A percentile compares a stretch with the other conserved stretches of the same genome.
Conservation (phyloP, 2,113 vertebrate genomes). For the Gallinago media region DNA sequence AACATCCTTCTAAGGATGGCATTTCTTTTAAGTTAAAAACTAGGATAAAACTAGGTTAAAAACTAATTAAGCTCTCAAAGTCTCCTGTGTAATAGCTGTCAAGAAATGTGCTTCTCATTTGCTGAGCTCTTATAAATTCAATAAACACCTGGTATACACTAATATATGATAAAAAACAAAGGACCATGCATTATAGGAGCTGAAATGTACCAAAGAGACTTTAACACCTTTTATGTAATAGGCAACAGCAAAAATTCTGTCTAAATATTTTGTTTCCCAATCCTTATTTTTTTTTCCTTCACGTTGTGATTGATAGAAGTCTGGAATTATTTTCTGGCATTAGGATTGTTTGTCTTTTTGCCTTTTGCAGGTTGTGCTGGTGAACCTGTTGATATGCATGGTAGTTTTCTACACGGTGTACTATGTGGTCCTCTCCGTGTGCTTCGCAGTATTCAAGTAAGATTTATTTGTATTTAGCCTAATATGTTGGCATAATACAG, state of each 20-base stretch:
- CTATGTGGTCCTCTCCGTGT: constrained; percentile 82
- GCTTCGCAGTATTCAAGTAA: constrained; percentile 83
- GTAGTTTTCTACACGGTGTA: constrained; percentile 85
- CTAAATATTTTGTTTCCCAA: not conserved
- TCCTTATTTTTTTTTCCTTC: not conserved
- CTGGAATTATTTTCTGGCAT: not conserved
- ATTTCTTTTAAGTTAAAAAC: not conserved
- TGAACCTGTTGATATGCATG: constrained; percentile 82
- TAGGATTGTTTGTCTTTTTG: not conserved
- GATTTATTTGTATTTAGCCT: not conserved
- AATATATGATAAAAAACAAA: not conserved
- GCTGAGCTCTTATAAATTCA: not conserved
- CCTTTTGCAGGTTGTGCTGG: constrained; percentile 76
- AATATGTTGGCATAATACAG: not conserved
- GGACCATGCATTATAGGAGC: not conserved
- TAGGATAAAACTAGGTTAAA: not conserved
- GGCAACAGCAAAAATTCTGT: not conserved
- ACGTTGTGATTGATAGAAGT: not conserved
- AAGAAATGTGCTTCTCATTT: not conserved
- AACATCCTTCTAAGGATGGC: not conserved
- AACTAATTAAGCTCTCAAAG: not conserved
- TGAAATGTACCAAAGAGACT: not conserved
- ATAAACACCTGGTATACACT: not conserved
- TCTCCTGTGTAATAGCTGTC: not conserved
- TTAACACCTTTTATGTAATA: not conserved